A percentile compares a stretch with the other conserved stretches of the same genome.
These are phyloP conservation scores for Trachymyrmex cornetzi DNA, from an alignment of 1,140 invertebrate genomes.

Conservation along the genomic window DNA sequence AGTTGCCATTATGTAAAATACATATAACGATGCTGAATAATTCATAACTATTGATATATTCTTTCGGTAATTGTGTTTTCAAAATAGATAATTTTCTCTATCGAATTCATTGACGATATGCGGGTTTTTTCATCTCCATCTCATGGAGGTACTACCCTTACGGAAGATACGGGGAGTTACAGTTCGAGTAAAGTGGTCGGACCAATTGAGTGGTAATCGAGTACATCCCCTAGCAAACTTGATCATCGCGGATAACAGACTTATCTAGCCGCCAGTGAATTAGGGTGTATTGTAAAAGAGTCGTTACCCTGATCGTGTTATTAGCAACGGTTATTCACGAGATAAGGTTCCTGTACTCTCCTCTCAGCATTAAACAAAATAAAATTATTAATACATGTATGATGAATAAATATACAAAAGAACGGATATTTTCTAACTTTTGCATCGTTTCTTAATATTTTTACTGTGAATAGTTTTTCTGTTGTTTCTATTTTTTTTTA, in stretches of 20 bases:
- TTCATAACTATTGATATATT: constrained; percentile 61
- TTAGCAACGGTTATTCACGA: constrained; percentile 46
- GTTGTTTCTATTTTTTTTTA: not conserved
- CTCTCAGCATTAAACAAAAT: constrained; percentile 29
- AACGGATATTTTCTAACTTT: not conserved
- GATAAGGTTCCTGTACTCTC: not conserved
- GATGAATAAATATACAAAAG: not conserved
- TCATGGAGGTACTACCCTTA: constrained; percentile 24
- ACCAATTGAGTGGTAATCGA: constrained; percentile 79
- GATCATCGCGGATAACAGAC: constrained; percentile 78
- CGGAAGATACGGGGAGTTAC: constrained; percentile 21
- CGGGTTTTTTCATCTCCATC: constrained; percentile 48
- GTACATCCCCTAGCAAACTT: constrained; percentile 66
- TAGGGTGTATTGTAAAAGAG: constrained; percentile 73
- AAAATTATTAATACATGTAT: constrained; percentile 4
- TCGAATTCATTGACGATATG: constrained; percentile 51
- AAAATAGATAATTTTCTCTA: constrained; percentile 70
- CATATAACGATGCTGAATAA: constrained; percentile 60
- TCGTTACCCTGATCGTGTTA: constrained; percentile 51
- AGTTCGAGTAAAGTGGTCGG: constrained; percentile 70
- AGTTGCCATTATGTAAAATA: not conserved
- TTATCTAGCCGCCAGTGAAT: constrained; percentile 79
- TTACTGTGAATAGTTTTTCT: not conserved
- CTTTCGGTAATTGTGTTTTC: constrained; percentile 75
- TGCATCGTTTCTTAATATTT: not conserved